These are phyloP conservation scores for Cotesia chilonis DNA, from an alignment of 1,140 invertebrate genomes.

Conservation along the genomic window DNA sequence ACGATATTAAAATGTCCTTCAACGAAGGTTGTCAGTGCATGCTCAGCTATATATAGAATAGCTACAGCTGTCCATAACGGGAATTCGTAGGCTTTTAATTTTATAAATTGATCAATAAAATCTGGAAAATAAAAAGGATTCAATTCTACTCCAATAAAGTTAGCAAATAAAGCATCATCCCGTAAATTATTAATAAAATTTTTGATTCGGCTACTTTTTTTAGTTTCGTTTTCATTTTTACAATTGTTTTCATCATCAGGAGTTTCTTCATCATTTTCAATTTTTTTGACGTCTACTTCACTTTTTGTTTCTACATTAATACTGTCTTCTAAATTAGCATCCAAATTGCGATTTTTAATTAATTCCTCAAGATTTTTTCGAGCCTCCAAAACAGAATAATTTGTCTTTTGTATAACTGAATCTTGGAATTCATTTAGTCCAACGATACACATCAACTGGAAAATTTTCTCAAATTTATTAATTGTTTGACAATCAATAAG, in stretches of 20 bases:
- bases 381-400: background rate
- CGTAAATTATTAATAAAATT: slow-evolving; percentile 14
- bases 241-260: too few species aligned
- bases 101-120: background rate
- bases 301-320: background rate
- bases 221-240: too few species aligned
- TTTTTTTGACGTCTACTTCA: background rate
- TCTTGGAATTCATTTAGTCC: slow-evolving; percentile 24
- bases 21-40: slow-evolving; percentile 22
- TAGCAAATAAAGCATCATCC: background rate
- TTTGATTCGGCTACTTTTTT: slow-evolving; percentile 3
- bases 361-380: background rate
- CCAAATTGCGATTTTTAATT: background rate
- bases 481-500: slow-evolving; percentile 17
- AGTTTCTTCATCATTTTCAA: background rate
- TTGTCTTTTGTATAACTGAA: background rate
- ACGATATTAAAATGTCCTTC: slow-evolving; percentile 29
- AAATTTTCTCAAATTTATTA: slow-evolving; percentile 12
- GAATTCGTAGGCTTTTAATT: slow-evolving; percentile 16
- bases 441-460: slow-evolving; percentile 9
- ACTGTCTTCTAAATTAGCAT: background rate
- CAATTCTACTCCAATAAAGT: background rate
- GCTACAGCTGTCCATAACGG: slow-evolving; percentile 27
- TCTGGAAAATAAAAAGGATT: slow-evolving; percentile 30
- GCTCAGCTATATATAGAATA: slow-evolving; percentile 6